Percentiles rank a stretch among this genome's conserved stretches.
These are phyloP conservation scores for Drosophila parabipectinata DNA, from an alignment of 1,140 invertebrate species.

Conservation along the genomic window DNA sequence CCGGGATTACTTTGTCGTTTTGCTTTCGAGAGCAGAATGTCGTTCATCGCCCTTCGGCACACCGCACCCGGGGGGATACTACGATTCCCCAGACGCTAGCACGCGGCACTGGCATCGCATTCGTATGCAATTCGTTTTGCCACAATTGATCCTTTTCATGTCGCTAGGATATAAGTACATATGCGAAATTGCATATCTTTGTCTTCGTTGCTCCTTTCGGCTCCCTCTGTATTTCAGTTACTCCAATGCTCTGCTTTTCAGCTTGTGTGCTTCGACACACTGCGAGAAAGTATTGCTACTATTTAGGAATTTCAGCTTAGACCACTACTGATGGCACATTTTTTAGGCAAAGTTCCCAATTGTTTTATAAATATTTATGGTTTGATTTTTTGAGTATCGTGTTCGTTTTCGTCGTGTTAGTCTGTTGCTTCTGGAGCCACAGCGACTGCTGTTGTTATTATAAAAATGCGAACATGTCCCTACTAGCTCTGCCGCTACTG, in stretches of 20 bases:
- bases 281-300: not conserved
- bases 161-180: conserved; percentile 82
- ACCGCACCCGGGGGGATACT: not conserved
- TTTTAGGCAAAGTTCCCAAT: not conserved
- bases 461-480: conserved; percentile 56
- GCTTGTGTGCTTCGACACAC: conserved; percentile 11
- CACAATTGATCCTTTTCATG: conserved; percentile 83
- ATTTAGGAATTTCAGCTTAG: too few species aligned
- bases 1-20: conserved; percentile 82
- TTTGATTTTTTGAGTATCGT: not conserved
- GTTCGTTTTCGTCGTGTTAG: conserved; percentile 1
- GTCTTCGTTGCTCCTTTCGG: conserved; percentile 59
- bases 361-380: not conserved
- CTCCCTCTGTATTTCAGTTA: conserved; percentile 27
- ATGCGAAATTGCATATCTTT: conserved; percentile 83
- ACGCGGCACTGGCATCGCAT: conserved; percentile 65
- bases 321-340: not conserved
- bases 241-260: conserved; percentile 16
- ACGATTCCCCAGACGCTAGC: conserved; percentile 21
- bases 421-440: conserved; percentile 17
- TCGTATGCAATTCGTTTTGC: conserved; percentile 83
- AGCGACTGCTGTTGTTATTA: conserved; percentile 47
- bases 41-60: conserved; percentile 25
- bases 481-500: conserved; percentile 17
- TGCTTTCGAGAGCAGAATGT: conserved; percentile 75